Conservation (phyloP, 1,140 invertebrate genomes). For the Aleiodes sp. region DNA sequence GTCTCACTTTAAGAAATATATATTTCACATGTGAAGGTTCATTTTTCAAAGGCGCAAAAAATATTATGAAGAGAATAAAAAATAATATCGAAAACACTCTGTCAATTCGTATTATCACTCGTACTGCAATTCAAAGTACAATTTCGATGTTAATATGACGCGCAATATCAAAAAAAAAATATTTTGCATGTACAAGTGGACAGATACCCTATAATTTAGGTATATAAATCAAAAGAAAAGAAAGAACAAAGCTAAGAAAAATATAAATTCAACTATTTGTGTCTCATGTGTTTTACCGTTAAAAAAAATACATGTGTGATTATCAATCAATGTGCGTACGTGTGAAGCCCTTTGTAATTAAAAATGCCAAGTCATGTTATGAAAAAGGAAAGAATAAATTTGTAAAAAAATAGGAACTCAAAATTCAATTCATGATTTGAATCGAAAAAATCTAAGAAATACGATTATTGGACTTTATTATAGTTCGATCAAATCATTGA, state of each 20-base stretch:
- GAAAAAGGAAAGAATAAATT: background rate
- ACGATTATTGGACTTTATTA: background rate
- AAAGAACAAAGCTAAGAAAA: slow-evolving; percentile 2
- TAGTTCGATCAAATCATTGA: background rate
- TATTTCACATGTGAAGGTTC: background rate
- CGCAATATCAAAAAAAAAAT: slow-evolving; percentile 10
- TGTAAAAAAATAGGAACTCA: background rate
- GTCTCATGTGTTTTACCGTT: slow-evolving; percentile 29
- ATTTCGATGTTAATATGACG: slow-evolving; percentile 19
- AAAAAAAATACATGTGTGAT: slow-evolving; percentile 25
- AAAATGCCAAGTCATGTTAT: background rate
- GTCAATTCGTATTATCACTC: slow-evolving; percentile 15
- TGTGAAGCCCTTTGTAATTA: slow-evolving; percentile 1
- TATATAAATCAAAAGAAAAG: too few species aligned
- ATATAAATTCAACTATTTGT: slow-evolving; percentile 20
- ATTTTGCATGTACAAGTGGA: background rate
- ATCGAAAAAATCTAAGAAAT: too few species aligned
- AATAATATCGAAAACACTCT: background rate
- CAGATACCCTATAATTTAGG: background rate
- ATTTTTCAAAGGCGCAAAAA: background rate
- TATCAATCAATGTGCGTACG: slow-evolving; percentile 15
- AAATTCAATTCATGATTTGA: too few species aligned
- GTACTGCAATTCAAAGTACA: slow-evolving; percentile 25
- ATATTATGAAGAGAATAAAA: background rate
- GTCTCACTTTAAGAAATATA: background rate